phyloP scores from a whole-genome alignment of 2,888 invertebrate species.

The Luffia ferchaultella region DNA sequence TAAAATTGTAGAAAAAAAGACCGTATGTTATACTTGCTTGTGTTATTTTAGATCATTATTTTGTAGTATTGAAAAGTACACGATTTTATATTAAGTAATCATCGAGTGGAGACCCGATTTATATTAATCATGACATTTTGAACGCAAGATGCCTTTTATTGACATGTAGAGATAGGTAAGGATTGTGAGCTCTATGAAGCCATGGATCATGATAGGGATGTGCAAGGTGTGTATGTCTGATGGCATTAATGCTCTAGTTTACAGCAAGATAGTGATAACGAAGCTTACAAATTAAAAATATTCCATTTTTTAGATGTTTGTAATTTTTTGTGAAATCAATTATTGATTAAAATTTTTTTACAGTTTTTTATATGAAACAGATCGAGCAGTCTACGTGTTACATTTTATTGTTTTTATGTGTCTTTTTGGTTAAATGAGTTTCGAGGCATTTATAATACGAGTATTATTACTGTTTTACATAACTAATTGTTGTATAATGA shows the following conservation, averaged over 20 bases:
- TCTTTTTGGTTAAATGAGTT: slow-evolving; percentile 26
- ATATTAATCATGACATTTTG: not conserved
- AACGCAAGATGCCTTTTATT: not conserved
- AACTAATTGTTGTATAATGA: not conserved
- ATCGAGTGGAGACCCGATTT: not conserved
- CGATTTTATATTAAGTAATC: not conserved
- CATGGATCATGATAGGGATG: not conserved
- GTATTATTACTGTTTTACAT: not conserved
- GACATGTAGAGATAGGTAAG: not conserved
- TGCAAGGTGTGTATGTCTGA: not conserved
- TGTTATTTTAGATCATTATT: not conserved
- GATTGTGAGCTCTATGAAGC: not conserved
- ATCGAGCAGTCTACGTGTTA: not conserved
- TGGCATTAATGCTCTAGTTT: too few species aligned
- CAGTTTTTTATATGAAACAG: not conserved
- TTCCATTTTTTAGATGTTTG: too few species aligned
- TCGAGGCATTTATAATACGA: slow-evolving; percentile 50
- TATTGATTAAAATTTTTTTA: not conserved
- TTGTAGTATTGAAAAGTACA: not conserved
- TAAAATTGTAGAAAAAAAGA: not conserved
- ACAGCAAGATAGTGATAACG: too few species aligned
- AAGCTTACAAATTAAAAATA: too few species aligned
- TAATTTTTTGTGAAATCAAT: not conserved
- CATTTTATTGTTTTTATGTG: not conserved
- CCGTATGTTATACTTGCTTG: not conserved